Percentiles rank a stretch among this genome's conserved stretches.
Evolutionary conservation across 2,888 invertebrate species (phyloP).

Genomic region (Sphecodes monilicornis): DNA sequence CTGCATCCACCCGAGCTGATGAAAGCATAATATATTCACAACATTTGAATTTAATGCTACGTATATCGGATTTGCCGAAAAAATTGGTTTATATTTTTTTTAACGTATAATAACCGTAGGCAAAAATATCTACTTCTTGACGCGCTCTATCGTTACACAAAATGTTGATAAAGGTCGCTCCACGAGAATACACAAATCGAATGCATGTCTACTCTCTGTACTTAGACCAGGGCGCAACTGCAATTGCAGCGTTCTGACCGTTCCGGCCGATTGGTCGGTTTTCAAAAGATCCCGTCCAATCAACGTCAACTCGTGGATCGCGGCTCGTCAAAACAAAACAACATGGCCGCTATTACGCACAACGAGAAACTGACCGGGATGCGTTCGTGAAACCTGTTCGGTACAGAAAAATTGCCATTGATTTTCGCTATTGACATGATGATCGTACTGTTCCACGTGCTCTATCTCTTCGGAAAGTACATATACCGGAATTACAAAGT

Average conservation of each 20-base stretch:
- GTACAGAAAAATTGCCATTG: constrained; percentile 31
- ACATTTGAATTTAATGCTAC: too few species aligned
- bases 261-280: constrained; percentile 48
- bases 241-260: neutral
- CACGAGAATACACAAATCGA: neutral
- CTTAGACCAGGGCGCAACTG: neutral
- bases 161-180: too few species aligned
- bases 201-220: neutral
- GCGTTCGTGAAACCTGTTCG: constrained; percentile 25
- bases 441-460: constrained; percentile 76
- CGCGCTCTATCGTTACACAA: too few species aligned
- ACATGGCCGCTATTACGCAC: constrained; percentile 66
- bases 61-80: too few species aligned
- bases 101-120: too few species aligned
- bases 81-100: too few species aligned
- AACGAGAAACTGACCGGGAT: constrained; percentile 47
- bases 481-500: constrained; percentile 69
- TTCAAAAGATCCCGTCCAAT: constrained; percentile 61
- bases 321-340: constrained; percentile 63
- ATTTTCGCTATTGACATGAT: constrained; percentile 73
- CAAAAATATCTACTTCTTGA: too few species aligned
- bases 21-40: too few species aligned
- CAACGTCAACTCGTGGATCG: constrained; percentile 31
- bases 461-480: constrained; percentile 76
- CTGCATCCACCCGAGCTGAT: too few species aligned